Base-by-base conservation (phyloP, 2,797 vertebrate genomes). In the Bufotes viridis region DNA sequence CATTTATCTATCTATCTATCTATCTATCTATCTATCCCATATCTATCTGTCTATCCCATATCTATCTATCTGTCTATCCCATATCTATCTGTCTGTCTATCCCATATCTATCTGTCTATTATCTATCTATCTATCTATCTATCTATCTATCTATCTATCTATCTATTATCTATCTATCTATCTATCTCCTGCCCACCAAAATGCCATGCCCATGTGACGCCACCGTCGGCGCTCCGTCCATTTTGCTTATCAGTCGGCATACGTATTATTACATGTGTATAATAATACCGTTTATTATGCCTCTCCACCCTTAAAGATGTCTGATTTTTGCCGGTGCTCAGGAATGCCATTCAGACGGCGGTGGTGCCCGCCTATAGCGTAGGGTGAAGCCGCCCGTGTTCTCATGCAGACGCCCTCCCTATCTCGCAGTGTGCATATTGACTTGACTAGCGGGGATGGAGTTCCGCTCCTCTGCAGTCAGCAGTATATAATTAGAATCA, bases 401-500 rank as follows among this genome's bases (percentile, higher is more conserved):
- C 9, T 78, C 78, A 70, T 86, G 84, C 84, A 86, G 88, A 78
- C 74, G n/a, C 61, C 42, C 80, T 83, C 81, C 80, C 81, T 55
- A 34, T 42, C 88, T 83, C 63, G n/a, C 84, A 26, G 15, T 53
- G 74, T 80, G 84, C 81, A 83, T 86, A 89, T 83, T 86, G 88
- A 89, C 84, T 86, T 20, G 55, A 84, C 81, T 87, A 29, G 75
- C 84, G 81, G 75, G 88, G 88, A 79, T 53, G 85, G 85, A 83
- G 85, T 87, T 87, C 55, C 55, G 75, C 88, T 87, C 78, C 88
- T 87, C 88, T 79, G 88, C 88, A 89, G 88, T 89, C 88, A 89
- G 88, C 88, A 87, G 80, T 87, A 87, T 89, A 89, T 89, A 89
- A 89, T 89, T 89, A 89, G 88, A 89, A 89, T 89, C 88, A 89